Percentiles rank a stretch among this genome's conserved stretches.
Conservation (phyloP, 37 sponge, comb jelly and placozoan species). For the Dysidea cf. avara region DNA sequence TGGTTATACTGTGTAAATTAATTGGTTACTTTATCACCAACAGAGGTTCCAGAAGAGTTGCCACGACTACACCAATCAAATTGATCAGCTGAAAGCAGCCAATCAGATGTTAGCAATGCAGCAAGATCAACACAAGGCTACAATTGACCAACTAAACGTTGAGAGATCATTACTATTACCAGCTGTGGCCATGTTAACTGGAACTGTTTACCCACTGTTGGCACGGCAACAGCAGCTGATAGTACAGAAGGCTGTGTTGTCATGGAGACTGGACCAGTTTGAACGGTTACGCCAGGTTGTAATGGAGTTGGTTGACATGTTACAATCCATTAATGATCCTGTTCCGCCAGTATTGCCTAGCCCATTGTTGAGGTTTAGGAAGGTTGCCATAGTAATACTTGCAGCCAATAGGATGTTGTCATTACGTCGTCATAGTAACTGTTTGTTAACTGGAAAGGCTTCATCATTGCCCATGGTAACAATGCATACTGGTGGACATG, state of each 20-base stretch:
- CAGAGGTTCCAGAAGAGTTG: too few species aligned
- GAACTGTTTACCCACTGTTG: constrained; percentile 9
- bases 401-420: constrained; percentile 17
- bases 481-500: too few species aligned
- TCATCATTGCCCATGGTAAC: too few species aligned
- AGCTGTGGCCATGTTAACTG: too few species aligned
- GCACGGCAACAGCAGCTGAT: constrained; percentile 11
- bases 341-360: not conserved
- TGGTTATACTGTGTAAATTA: too few species aligned
- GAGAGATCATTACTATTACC: too few species aligned
- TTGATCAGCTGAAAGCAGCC: too few species aligned
- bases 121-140: too few species aligned
- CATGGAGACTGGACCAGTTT: not conserved
- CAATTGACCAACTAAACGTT: too few species aligned
- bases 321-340: not conserved
- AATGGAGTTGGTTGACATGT: not conserved
- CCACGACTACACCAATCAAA: too few species aligned
- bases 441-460: not conserved
- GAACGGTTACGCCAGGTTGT: not conserved
- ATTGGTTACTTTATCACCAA: too few species aligned
- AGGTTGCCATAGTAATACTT: constrained; percentile 15
- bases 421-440: not conserved
- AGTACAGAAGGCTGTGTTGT: constrained; percentile 9
- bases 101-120: too few species aligned
- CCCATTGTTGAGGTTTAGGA: constrained; percentile 22